Evolutionary conservation across 2,888 invertebrate species (phyloP), one percentile per base, ranked within the genome.

Genomic region (Helobdella robusta): DNA sequence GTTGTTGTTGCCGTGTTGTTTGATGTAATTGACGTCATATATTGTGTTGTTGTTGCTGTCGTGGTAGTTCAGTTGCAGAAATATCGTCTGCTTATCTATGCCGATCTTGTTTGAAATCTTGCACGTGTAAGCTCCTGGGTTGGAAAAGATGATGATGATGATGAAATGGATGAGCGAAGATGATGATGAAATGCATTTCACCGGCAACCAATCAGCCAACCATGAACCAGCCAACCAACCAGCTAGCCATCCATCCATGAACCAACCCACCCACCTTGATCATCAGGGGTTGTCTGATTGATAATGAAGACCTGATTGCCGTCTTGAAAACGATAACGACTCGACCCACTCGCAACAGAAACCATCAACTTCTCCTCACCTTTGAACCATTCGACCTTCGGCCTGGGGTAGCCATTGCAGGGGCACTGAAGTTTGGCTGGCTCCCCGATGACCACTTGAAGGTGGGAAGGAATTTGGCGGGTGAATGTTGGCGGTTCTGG

Each of bases 341-440:
- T n/a, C n/a, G n/a, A n/a, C n/a, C n/a, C n/a, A n/a, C n/a, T n/a
- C n/a, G n/a, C n/a, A n/a, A n/a, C n/a, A n/a, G n/a, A n/a, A n/a
- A n/a, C n/a, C n/a, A n/a, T n/a, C n/a, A n/a, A n/a, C n/a, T n/a
- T n/a, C n/a, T n/a, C 83, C 56, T 87, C 87, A 79, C 93, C 88
- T 81, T 92, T 92, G 64, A 85, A 84, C 94, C 94, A 94, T 48
- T 84, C 85, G 64, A 89, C 69, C 56, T 73, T 84, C 30, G 89
- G 92, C 77, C 86, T 87, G 1, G 91, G 91, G 62, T 87, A 87
- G 1, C 91, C 91, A 68, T 86, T 85, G 52, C 88, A 87, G 85
- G 88, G 85, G 77, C 94, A 94, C 77, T 91, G 89, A 66, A 94
- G 79, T 4, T 93, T 91, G 65, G 89, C 87, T 23, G 89, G 87